These are phyloP conservation scores for Tetheella fluctuosa DNA, from an alignment of 2,888 invertebrate species.

Conservation along the genomic window DNA sequence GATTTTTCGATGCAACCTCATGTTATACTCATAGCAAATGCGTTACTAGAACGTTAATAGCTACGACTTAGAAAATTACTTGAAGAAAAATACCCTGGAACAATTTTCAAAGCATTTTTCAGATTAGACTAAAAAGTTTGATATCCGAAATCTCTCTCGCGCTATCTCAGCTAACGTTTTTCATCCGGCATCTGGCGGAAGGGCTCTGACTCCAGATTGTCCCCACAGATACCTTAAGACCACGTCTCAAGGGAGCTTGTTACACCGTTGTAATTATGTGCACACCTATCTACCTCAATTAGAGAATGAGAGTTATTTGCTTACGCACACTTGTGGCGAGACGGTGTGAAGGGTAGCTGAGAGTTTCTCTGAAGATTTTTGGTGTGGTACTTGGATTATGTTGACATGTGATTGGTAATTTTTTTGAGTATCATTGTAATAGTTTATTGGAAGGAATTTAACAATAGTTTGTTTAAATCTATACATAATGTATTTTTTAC, in stretches of 20 bases:
- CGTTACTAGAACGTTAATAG: too few species aligned
- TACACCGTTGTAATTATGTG: slow-evolving; percentile 73
- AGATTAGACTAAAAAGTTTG: slow-evolving; percentile 10
- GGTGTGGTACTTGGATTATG: neutral
- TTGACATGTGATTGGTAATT: slow-evolving; percentile 4
- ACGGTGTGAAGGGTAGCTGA: slow-evolving; percentile 40
- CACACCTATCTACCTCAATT: slow-evolving; percentile 75
- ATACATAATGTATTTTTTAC: too few species aligned
- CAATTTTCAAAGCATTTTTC: neutral
- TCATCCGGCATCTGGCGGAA: slow-evolving; percentile 56
- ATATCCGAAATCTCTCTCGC: slow-evolving; percentile 4
- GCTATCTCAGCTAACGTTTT: slow-evolving; percentile 55
- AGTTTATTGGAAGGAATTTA: neutral
- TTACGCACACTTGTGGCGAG: slow-evolving; percentile 44
- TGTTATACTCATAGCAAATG: too few species aligned
- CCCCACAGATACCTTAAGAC: slow-evolving; percentile 39
- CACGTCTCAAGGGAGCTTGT: slow-evolving; percentile 66
- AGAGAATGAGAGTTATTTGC: slow-evolving; percentile 63
- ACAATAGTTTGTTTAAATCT: neutral
- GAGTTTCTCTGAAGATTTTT: neutral
- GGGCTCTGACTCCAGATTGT: slow-evolving; percentile 18
- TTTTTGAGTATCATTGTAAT: neutral
- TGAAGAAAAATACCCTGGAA: neutral
- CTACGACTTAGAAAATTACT: neutral
- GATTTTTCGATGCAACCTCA: too few species aligned